These are phyloP conservation scores for Sitta europaea DNA, from an alignment of 2,113 vertebrate genomes.

Conservation along the genomic window DNA sequence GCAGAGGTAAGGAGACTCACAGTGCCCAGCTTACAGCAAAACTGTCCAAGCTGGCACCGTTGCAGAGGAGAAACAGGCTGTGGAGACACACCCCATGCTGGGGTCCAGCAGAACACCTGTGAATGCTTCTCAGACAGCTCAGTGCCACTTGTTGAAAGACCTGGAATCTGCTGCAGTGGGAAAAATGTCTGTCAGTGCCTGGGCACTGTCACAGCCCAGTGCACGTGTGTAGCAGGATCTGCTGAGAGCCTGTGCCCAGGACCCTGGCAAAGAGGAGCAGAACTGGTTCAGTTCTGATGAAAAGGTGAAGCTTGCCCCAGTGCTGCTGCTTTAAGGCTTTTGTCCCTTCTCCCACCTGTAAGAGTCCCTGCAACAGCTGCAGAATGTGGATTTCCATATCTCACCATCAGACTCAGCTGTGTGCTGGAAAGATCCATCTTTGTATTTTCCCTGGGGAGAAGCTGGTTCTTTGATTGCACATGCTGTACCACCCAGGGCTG, in stretches of 20 bases:
- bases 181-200: too few relatives aligned
- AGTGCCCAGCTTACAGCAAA: not conserved
- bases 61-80: not conserved
- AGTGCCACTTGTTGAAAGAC: not conserved
- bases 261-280: not conserved
- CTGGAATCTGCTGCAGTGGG: not conserved
- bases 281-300: not conserved
- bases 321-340: not conserved
- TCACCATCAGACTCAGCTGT: not conserved
- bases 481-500: not conserved
- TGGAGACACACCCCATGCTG: not conserved
- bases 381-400: not conserved
- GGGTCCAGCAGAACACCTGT: not conserved
- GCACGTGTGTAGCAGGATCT: rapidly evolving
- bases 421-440: not conserved
- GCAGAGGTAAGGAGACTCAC: rapidly evolving
- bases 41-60: not conserved
- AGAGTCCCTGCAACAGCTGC: not conserved
- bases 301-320: not conserved
- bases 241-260: not conserved
- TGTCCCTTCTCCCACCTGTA: not conserved
- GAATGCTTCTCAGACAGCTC: not conserved
- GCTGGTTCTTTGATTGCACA: not conserved
- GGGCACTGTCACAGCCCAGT: not conserved
- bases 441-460: not conserved